A percentile compares a stretch with the other conserved stretches of the same genome.
Conservation (phyloP, 2,797 vertebrate genomes). For the Astyanax mexicanus region DNA sequence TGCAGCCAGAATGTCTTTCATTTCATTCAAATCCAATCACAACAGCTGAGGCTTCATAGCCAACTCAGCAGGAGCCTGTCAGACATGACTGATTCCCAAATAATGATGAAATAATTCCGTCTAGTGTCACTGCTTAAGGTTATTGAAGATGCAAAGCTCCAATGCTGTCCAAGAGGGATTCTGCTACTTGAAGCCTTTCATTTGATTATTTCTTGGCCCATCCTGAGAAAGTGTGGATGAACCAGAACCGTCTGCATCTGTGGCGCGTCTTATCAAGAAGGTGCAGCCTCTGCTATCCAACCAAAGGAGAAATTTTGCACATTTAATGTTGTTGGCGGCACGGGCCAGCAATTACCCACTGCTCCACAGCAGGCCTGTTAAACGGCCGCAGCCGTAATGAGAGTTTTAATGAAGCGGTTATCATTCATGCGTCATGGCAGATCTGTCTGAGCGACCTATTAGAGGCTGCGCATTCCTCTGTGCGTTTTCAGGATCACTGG, state of each 20-base stretch:
- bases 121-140: background rate
- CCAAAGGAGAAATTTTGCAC: slow-evolving; percentile 29
- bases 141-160: background rate
- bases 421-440: slow-evolving; percentile 41
- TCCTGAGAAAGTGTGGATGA: slow-evolving; percentile 39
- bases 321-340: slow-evolving; percentile 22
- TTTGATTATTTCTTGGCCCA: slow-evolving; percentile 41
- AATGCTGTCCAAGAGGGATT: background rate
- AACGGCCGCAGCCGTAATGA: slow-evolving; percentile 53
- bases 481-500: slow-evolving; percentile 44
- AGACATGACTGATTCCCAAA: background rate
- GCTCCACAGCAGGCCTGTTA: slow-evolving; percentile 38
- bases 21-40: background rate
- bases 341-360: slow-evolving; percentile 39
- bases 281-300: slow-evolving; percentile 43
- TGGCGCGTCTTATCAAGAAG: slow-evolving; percentile 44
- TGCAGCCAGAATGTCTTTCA: background rate
- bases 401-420: slow-evolving; percentile 48
- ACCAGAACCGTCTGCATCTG: slow-evolving; percentile 29
- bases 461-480: slow-evolving; percentile 32
- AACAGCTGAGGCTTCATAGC: background rate
- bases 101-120: background rate
- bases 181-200: slow-evolving; percentile 21
- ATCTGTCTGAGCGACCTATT: slow-evolving; percentile 39
- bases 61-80: background rate